Conservation (phyloP, 2,888 invertebrate species). For the Idaea aversata region DNA sequence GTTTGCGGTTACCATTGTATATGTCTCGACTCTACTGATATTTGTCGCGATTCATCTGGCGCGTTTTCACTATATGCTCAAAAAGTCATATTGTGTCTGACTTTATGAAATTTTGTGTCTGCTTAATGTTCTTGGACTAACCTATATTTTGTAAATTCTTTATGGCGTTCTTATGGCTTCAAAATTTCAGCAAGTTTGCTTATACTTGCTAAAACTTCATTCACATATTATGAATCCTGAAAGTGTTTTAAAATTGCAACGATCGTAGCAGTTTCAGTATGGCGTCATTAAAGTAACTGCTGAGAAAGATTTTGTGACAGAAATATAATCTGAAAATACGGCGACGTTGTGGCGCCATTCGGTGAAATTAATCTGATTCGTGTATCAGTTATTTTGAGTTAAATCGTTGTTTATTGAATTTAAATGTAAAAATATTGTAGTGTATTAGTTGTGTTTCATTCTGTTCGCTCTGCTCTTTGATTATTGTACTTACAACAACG, state of each 20-base stretch:
- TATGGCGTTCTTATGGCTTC: conserved; percentile 23
- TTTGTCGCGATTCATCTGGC: not conserved
- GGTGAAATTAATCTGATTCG: conserved; percentile 57
- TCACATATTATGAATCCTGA: conserved; percentile 33
- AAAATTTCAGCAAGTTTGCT: conserved; percentile 29
- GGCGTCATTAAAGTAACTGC: conserved; percentile 40
- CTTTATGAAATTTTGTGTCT: too few species aligned
- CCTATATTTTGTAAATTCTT: conserved; percentile 34
- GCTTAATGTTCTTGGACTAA: conserved; percentile 30
- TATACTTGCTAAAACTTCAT: conserved; percentile 20
- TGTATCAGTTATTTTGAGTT: conserved; percentile 53
- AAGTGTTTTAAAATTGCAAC: conserved; percentile 28
- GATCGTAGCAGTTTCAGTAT: conserved; percentile 32
- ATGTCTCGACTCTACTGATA: conserved; percentile 32
- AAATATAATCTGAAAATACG: conserved; percentile 57
- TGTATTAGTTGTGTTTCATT: conserved; percentile 24
- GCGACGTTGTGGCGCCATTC: conserved; percentile 59
- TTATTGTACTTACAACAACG: conserved; percentile 13
- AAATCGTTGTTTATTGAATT: conserved; percentile 48
- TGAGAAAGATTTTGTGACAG: conserved; percentile 63
- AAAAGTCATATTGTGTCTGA: too few species aligned
- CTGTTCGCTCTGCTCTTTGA: conserved; percentile 31
- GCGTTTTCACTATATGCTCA: not conserved
- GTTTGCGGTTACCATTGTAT: conserved; percentile 47
- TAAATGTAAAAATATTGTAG: conserved; percentile 40